Conservation (phyloP, 2,113 vertebrate genomes). For the Cephalopterus ornatus region DNA sequence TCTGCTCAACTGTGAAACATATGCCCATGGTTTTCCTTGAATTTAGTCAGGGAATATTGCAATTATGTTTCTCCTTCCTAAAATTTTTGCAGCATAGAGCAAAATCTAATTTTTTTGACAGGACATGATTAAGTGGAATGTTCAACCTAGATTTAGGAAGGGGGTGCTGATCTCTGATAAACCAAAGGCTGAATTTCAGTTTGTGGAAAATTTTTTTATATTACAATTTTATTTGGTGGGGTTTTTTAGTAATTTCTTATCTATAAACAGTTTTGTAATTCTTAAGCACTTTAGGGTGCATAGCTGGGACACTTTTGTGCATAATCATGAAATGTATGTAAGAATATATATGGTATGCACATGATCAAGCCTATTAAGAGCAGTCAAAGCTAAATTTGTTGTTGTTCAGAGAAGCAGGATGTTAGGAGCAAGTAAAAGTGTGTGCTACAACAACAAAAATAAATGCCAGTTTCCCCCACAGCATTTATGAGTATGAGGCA, state of each 20-base stretch:
- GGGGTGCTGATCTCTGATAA: not conserved
- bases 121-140: not conserved
- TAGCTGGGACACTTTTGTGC: not conserved
- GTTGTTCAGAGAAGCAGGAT: not conserved
- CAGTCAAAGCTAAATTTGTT: not conserved
- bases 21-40: fast-evolving
- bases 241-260: not conserved
- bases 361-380: not conserved
- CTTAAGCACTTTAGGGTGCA: fast-evolving
- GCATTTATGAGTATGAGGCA: slow-evolving; percentile 61
- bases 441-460: slow-evolving; percentile 37
- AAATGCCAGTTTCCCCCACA: slow-evolving; percentile 1
- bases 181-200: not conserved
- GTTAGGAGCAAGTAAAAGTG: slow-evolving; percentile 40
- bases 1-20: not conserved
- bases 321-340: not conserved
- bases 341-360: not conserved
- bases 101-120: not conserved
- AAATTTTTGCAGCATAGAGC: not conserved
- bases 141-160: not conserved
- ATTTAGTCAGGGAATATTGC: not conserved
- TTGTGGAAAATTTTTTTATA: not conserved
- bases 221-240: not conserved
- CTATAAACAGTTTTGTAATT: not conserved
- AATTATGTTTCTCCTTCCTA: not conserved